These are phyloP conservation scores for Sebastolobus altivelis DNA, from an alignment of 2,797 vertebrate species.

Conservation along the genomic window DNA sequence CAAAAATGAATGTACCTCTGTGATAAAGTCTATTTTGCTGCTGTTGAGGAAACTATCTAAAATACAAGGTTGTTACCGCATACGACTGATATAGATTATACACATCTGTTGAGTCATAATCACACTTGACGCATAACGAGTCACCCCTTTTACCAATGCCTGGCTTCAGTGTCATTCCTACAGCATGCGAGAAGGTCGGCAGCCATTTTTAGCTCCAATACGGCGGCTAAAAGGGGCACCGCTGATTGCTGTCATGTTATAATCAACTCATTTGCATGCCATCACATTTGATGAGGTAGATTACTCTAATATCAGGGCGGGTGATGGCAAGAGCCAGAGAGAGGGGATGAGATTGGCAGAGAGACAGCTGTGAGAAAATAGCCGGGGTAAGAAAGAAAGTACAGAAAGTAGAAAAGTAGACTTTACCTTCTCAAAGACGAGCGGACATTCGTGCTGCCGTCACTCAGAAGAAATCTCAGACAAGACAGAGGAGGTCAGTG, in stretches of 20 bases:
- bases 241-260: constrained; percentile 57
- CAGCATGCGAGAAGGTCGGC: constrained; percentile 30
- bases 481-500: constrained; percentile 7
- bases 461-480: background rate
- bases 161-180: constrained; percentile 39
- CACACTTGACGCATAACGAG: constrained; percentile 44
- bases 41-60: background rate
- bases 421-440: constrained; percentile 48
- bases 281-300: constrained; percentile 59
- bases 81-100: constrained; percentile 26
- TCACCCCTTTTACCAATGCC: constrained; percentile 49
- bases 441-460: constrained; percentile 1
- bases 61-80: background rate
- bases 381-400: constrained; percentile 13
- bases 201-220: constrained; percentile 37
- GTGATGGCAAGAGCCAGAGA: constrained; percentile 24
- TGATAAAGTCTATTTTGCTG: background rate
- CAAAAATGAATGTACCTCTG: background rate
- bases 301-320: constrained; percentile 45
- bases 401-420: constrained; percentile 23
- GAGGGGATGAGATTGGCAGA: constrained; percentile 27
- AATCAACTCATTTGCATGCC: constrained; percentile 64
- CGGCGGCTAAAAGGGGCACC: constrained; percentile 38
- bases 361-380: constrained; percentile 35
- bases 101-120: constrained; percentile 40